These are phyloP conservation scores for Chlorodrepanis virens DNA, from an alignment of 2,113 vertebrate species.

Conservation along the genomic window DNA sequence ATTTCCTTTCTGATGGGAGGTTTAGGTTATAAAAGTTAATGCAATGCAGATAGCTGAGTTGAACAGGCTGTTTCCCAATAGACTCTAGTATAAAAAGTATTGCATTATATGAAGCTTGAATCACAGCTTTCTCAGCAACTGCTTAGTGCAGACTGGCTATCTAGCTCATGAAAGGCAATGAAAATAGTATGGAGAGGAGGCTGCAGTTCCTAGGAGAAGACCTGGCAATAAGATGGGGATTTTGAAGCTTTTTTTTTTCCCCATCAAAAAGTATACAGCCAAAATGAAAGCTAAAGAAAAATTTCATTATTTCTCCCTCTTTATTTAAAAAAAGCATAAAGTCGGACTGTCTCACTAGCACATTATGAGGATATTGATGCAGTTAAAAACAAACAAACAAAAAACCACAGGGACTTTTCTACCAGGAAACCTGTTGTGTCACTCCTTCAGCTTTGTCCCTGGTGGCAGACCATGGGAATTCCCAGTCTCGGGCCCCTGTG, in stretches of 20 bases:
- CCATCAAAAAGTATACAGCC: not conserved
- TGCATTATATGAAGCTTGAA: not conserved
- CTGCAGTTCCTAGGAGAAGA: not conserved
- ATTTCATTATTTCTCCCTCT: not conserved
- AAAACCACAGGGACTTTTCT: not conserved
- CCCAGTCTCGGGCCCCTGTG: not conserved
- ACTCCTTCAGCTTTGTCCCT: slow-evolving; percentile 1
- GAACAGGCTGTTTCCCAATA: not conserved
- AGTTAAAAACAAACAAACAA: not conserved
- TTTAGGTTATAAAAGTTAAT: slow-evolving; percentile 13
- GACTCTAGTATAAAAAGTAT: not conserved
- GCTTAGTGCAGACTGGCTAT: not conserved
- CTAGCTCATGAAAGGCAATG: not conserved
- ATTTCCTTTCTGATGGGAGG: not conserved
- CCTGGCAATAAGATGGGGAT: not conserved
- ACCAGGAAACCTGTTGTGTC: slow-evolving; percentile 1
- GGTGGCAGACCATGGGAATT: slow-evolving; percentile 30
- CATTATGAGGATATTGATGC: not conserved
- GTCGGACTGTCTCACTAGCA: not conserved
- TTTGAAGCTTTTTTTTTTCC: not conserved
- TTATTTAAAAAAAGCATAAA: not conserved
- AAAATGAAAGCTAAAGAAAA: not conserved
- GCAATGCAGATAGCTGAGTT: not conserved
- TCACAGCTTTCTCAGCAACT: slow-evolving; percentile 6
- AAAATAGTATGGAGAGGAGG: not conserved